Evolutionary conservation across 2,888 invertebrate genomes (phyloP).

Genomic region (Boloria selene): DNA sequence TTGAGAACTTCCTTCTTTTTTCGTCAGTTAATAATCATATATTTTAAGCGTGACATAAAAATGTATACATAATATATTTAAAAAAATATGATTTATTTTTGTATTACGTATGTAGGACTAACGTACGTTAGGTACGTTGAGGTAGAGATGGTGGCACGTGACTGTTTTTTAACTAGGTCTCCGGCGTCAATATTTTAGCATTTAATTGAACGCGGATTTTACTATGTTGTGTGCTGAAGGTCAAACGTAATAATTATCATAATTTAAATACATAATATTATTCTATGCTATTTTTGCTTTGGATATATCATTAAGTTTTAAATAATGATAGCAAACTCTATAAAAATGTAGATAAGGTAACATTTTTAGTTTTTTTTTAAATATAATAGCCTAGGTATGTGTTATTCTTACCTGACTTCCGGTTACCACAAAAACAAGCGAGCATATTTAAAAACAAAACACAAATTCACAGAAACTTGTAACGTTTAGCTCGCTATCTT

Average conservation of each 20-base stretch:
- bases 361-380: no score
- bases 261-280: not conserved
- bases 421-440: conserved; percentile 50
- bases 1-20: no score
- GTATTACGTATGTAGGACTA: not conserved
- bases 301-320: not conserved
- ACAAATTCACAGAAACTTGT: conserved; percentile 57
- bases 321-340: no score
- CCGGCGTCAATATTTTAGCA: conserved; percentile 28
- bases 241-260: conserved; percentile 20
- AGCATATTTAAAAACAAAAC: conserved; percentile 47
- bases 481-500: conserved; percentile 64
- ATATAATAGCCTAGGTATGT: not conserved
- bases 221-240: conserved; percentile 8
- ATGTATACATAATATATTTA: no score
- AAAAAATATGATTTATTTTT: not conserved
- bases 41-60: no score
- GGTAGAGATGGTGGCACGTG: conserved; percentile 15
- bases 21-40: no score
- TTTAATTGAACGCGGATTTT: conserved; percentile 18
- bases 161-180: conserved; percentile 1
- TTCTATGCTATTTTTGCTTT: not conserved
- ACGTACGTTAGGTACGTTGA: not conserved
- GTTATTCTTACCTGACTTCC: conserved; percentile 44
- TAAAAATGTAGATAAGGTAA: no score